phyloP scores from a whole-genome alignment of 2,797 vertebrate genomes.

The Lagocephalus sceleratus region DNA sequence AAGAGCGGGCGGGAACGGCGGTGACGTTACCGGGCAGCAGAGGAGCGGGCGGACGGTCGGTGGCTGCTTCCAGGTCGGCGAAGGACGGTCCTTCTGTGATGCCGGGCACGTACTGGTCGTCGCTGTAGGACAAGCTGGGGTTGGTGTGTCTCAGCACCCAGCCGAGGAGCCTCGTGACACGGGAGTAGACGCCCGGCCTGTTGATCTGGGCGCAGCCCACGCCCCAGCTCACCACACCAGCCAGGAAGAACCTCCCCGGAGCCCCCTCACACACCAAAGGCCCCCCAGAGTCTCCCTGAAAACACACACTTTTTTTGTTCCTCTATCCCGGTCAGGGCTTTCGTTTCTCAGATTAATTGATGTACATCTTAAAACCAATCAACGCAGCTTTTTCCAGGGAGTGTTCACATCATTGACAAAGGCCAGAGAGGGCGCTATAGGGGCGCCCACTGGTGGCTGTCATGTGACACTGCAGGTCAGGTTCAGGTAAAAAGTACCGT shows the following conservation, averaged over 20 bases:
- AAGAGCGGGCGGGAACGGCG: no score
- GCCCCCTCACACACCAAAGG: conserved; percentile 89
- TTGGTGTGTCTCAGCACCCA: conserved; percentile 82
- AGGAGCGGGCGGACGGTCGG: conserved; percentile 15
- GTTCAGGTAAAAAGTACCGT: no score
- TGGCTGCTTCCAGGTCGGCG: conserved; percentile 7
- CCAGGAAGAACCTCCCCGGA: conserved; percentile 88
- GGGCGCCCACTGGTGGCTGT: background rate
- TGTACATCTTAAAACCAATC: no score
- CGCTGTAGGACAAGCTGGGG: conserved; percentile 15
- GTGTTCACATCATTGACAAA: no score
- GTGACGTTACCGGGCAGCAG: conserved; percentile 70
- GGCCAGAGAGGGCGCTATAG: no score
- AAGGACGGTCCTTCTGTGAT: no score
- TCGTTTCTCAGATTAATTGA: no score
- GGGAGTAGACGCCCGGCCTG: conserved; percentile 87
- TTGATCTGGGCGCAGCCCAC: conserved; percentile 87
- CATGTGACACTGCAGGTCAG: background rate
- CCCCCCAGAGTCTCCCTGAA: conserved; percentile 90
- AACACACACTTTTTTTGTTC: background rate
- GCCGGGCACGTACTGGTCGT: conserved; percentile 3
- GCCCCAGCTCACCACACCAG: conserved; percentile 95
- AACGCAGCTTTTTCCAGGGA: no score
- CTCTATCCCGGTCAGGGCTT: background rate
- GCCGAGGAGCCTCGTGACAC: conserved; percentile 81